Percentiles rank a stretch among this genome's conserved stretches.
Conservation (phyloP, 1,140 invertebrate species). For the Drosophila mauritiana region DNA sequence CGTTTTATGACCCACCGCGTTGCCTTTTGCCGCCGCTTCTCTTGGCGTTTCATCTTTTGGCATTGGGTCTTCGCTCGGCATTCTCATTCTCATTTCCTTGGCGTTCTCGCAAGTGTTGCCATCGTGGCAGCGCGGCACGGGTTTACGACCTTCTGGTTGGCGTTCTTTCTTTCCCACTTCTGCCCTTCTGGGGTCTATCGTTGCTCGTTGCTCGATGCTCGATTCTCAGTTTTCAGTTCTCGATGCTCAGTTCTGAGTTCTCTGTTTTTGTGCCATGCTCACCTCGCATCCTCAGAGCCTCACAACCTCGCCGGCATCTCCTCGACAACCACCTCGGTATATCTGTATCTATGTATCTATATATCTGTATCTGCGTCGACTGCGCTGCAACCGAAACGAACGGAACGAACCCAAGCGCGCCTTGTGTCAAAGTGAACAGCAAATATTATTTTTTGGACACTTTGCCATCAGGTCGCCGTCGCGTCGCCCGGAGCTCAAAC, state of each 20-base stretch:
- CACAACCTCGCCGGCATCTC: constrained; percentile 30
- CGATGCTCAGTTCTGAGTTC: constrained; percentile 11
- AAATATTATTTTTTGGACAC: constrained; percentile 84
- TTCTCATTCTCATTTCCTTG: constrained; percentile 50
- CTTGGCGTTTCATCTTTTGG: constrained; percentile 78
- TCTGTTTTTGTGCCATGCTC: constrained; percentile 59
- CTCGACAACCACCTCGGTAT: constrained; percentile 40
- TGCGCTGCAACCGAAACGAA: constrained; percentile 39
- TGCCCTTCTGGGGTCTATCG: constrained; percentile 12
- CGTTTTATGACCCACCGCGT: constrained; percentile 65
- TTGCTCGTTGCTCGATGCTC: constrained; percentile 1
- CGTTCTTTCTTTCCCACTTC: constrained; percentile 18
- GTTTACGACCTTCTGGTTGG: constrained; percentile 67
- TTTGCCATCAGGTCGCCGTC: constrained; percentile 80
- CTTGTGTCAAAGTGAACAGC: constrained; percentile 81
- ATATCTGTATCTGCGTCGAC: constrained; percentile 28
- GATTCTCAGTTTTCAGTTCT: not conserved
- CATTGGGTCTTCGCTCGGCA: constrained; percentile 31
- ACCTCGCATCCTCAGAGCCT: constrained; percentile 46
- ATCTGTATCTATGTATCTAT: constrained; percentile 70
- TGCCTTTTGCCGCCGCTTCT: constrained; percentile 63
- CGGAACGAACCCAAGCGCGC: constrained; percentile 29
- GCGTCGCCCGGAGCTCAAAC: constrained; percentile 60
- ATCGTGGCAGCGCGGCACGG: constrained; percentile 49
- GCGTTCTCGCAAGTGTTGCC: constrained; percentile 55